phyloP scores from a whole-genome alignment of 1,140 invertebrate genomes.

The Trypoxylus dichotomus region DNA sequence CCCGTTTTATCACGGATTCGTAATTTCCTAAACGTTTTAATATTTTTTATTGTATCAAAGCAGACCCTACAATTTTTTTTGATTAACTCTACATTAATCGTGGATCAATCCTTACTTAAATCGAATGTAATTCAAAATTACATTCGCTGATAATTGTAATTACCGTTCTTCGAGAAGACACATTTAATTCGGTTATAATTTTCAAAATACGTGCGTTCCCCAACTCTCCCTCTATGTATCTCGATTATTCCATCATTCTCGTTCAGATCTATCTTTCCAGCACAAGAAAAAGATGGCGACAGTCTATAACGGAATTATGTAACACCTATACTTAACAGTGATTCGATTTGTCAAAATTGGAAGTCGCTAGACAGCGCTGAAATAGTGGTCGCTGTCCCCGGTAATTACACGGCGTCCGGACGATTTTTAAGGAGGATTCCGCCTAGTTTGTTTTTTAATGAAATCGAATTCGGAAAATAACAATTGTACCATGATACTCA shows the following conservation, averaged over 20 bases:
- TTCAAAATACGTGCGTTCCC: conserved; percentile 4
- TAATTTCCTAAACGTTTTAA: too few relatives aligned
- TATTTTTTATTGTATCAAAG: too few relatives aligned
- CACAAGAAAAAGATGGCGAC: conserved; percentile 25
- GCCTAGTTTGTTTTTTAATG: conserved; percentile 22
- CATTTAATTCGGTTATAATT: conserved; percentile 31
- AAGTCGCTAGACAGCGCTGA: conserved; percentile 35
- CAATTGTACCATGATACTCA: conserved; percentile 20
- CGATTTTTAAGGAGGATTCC: conserved; percentile 16
- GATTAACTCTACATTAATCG: conserved; percentile 23
- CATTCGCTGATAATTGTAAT: conserved; percentile 17
- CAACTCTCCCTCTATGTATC: neutral
- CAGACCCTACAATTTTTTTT: conserved; percentile 30
- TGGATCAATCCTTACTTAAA: conserved; percentile 9
- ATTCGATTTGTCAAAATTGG: conserved; percentile 38
- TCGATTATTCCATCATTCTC: neutral
- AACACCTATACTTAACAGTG: conserved; percentile 29
- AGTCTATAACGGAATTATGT: conserved; percentile 34
- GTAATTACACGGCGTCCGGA: conserved; percentile 5
- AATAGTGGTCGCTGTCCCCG: conserved; percentile 4
- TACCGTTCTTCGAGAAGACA: neutral
- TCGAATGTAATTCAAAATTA: conserved; percentile 23
- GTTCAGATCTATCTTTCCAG: conserved; percentile 28
- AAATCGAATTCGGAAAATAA: conserved; percentile 24
- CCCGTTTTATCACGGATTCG: too few relatives aligned